Evolutionary conservation across 2,888 invertebrate genomes (phyloP), one percentile per base, ranked within the genome.

Genomic region (Crepidodera aurea): DNA sequence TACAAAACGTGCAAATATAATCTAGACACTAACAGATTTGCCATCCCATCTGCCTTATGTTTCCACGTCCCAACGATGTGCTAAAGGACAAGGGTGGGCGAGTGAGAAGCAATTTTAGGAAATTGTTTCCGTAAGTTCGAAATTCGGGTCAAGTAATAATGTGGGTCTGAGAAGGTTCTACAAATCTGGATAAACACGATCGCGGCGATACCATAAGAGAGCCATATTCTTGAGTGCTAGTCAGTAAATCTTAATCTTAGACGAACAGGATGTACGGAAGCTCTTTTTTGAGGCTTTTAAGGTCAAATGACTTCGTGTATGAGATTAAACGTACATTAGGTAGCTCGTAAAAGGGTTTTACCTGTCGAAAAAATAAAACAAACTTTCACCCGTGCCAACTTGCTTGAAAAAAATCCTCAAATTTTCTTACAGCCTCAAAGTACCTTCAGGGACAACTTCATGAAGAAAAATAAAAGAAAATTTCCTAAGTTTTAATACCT

Each of bases 381-480:
- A n/a, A n/a, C n/a, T n/a, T n/a, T n/a, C n/a, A n/a, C n/a, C n/a
- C n/a, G n/a, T n/a, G n/a, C n/a, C n/a, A n/a, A n/a, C n/a, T n/a
- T n/a, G n/a, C n/a, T n/a, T n/a, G n/a, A n/a, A n/a, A n/a, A n/a
- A n/a, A n/a, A n/a, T n/a, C n/a, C n/a, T n/a, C n/a, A n/a, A n/a
- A 29, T 29, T 29, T 29, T 29, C 10, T 29, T 29, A 29, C 29
- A 29, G 29, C 22, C 22, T 22, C 3, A 29, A 29, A 4, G 29
- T 2, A 42, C 4, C 12, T 7, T 44, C 25, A 39, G 18, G 19
- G n/a, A 32, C 54, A 12, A 22, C 42, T 66, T 64, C 59, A 70
- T 70, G 70, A 69, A 68, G 71, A 70, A 59, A 58, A 66, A 60
- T 51, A 69, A 66, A 55, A 60, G 57, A 59, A 60, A 60, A 25